A percentile compares a stretch with the other conserved stretches of the same genome.
These are phyloP conservation scores for Drosophila ercepeae DNA, from an alignment of 1,140 invertebrate genomes.

Conservation along the genomic window DNA sequence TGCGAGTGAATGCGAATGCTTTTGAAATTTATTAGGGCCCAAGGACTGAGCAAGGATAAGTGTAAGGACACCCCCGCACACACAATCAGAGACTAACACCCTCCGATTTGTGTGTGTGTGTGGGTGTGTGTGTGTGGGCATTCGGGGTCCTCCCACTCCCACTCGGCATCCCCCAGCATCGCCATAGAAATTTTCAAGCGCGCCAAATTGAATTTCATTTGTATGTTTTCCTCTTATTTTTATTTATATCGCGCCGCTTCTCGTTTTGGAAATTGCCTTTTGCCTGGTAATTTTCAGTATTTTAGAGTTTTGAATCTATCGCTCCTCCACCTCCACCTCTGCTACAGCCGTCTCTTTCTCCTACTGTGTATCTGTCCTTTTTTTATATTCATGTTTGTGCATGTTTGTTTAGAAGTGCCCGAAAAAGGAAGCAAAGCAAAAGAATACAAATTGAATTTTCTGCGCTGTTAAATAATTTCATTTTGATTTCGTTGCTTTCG, in stretches of 20 bases:
- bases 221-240: slow-evolving; percentile 58
- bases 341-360: neutral
- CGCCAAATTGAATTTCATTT: slow-evolving; percentile 81
- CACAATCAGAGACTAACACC: slow-evolving; percentile 19
- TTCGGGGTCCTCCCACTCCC: slow-evolving; percentile 30
- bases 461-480: slow-evolving; percentile 77
- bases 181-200: slow-evolving; percentile 68
- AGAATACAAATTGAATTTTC: slow-evolving; percentile 67
- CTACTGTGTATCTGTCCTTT: neutral
- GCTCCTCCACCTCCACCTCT: no score
- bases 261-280: slow-evolving; percentile 65
- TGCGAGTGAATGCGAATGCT: slow-evolving; percentile 81
- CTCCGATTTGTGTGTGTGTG: slow-evolving; percentile 14
- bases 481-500: slow-evolving; percentile 58
- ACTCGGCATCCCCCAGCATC: slow-evolving; percentile 23
- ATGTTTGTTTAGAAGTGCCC: slow-evolving; percentile 35
- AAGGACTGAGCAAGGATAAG: slow-evolving; percentile 21
- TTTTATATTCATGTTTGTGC: slow-evolving; percentile 17
- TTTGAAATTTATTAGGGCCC: slow-evolving; percentile 79
- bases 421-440: slow-evolving; percentile 1
- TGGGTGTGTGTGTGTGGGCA: slow-evolving; percentile 51
- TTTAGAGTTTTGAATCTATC: slow-evolving; percentile 45
- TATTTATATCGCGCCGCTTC: slow-evolving; percentile 49
- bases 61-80: slow-evolving; percentile 5
- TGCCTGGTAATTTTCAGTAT: slow-evolving; percentile 65